These are phyloP conservation scores for Malurus alboscapulatus DNA, from an alignment of 2,113 vertebrate species.

Conservation along the genomic window DNA sequence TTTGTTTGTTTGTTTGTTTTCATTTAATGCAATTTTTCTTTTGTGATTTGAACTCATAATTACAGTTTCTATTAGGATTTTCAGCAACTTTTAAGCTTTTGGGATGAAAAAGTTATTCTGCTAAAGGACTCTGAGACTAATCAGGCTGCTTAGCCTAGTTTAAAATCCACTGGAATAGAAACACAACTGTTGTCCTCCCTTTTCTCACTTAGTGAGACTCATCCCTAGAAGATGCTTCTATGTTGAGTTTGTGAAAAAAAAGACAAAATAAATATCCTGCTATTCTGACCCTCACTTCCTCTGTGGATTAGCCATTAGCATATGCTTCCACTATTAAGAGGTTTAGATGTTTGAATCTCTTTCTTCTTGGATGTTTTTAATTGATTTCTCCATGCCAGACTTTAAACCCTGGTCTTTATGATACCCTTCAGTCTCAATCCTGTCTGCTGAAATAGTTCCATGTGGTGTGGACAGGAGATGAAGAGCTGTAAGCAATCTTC, in stretches of 20 bases:
- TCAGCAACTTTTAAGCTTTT: neutral
- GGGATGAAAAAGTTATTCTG: neutral
- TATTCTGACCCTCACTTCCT: neutral
- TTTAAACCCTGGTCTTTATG: neutral
- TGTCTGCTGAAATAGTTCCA: neutral
- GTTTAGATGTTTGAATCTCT: neutral
- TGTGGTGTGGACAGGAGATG: neutral
- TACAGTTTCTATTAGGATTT: neutral
- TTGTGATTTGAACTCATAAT: neutral
- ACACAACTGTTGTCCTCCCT: neutral
- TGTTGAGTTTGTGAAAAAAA: neutral
- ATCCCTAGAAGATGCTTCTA: neutral
- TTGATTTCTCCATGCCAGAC: neutral
- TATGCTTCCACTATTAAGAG: neutral
- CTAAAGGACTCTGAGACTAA: neutral
- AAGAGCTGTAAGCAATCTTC: neutral
- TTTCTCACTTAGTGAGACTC: neutral
- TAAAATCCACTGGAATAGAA: neutral
- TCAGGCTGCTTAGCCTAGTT: neutral
- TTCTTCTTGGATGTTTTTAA: neutral
- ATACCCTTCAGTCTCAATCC: neutral
- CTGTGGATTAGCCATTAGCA: neutral
- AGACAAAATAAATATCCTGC: neutral
- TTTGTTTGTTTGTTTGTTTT: neutral
- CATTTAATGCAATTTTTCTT: neutral